Percentiles rank a stretch among this genome's conserved stretches.
Conservation (phyloP, 2,888 invertebrate genomes). For the Emmelina monodactyla region DNA sequence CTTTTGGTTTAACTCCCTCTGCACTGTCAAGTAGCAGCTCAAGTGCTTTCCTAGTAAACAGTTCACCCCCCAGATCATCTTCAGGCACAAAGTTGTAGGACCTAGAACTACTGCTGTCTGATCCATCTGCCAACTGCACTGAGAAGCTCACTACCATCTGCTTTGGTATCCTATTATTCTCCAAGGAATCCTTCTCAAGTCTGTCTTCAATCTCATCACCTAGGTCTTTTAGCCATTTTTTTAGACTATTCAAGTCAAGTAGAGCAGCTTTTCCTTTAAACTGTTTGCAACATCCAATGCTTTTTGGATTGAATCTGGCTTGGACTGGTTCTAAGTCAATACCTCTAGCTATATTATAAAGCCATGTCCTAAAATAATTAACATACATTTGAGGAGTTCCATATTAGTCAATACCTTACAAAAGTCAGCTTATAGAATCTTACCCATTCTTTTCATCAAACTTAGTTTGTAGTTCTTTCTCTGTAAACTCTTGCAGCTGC, state of each 20-base stretch:
- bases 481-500: conserved; percentile 76
- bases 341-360: conserved; percentile 86
- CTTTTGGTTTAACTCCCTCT: conserved; percentile 41
- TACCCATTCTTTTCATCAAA: conserved; percentile 92
- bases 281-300: conserved; percentile 95
- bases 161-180: conserved; percentile 84
- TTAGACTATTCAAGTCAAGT: conserved; percentile 68
- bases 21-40: conserved; percentile 72
- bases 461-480: conserved; percentile 73
- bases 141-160: conserved; percentile 79
- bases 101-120: conserved; percentile 71
- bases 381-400: neutral
- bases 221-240: conserved; percentile 84
- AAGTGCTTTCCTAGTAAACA: conserved; percentile 71
- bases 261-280: conserved; percentile 85
- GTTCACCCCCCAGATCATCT: conserved; percentile 71
- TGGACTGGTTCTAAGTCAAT: conserved; percentile 88
- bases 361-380: conserved; percentile 71
- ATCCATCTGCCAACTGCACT: conserved; percentile 58
- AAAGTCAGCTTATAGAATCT: too few species aligned
- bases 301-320: conserved; percentile 85
- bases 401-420: neutral
- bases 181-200: conserved; percentile 77
- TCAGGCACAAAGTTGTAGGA: conserved; percentile 61
- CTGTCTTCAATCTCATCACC: conserved; percentile 85